Conservation (phyloP, 2,888 invertebrate species). For the Euzetes globulus region DNA sequence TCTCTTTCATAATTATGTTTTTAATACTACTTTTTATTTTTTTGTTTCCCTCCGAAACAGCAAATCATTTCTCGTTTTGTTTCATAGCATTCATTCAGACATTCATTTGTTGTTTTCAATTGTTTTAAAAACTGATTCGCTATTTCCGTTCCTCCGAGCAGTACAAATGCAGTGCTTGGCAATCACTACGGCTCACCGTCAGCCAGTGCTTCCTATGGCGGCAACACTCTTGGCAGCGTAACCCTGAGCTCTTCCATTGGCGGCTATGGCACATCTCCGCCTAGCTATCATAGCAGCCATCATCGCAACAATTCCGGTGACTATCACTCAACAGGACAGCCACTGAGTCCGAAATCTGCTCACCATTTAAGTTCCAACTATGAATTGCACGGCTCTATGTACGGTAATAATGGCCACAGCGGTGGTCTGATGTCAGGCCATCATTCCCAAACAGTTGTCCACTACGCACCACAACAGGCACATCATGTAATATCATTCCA, state of each 20-base stretch:
- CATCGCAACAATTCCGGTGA: slow-evolving; percentile 1
- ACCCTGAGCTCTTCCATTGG: background rate
- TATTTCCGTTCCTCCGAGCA: too few relatives aligned
- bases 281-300: background rate
- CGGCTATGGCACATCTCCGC: background rate
- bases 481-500: slow-evolving; percentile 17
- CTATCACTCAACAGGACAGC: background rate
- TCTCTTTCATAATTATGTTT: background rate
- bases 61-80: too few relatives aligned
- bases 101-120: too few relatives aligned
- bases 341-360: slow-evolving; percentile 9
- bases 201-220: background rate
- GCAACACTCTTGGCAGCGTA: background rate
- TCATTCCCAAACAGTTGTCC: slow-evolving; percentile 28
- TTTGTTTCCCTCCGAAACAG: too few relatives aligned
- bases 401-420: slow-evolving; percentile 6
- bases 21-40: background rate
- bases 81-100: too few relatives aligned
- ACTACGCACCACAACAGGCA: slow-evolving; percentile 32
- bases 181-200: background rate
- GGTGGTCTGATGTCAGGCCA: slow-evolving; percentile 19
- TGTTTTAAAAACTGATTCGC: too few relatives aligned
- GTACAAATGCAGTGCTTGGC: background rate
- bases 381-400: slow-evolving; percentile 2
- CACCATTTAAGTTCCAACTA: slow-evolving; percentile 18